Evolutionary conservation across 2,113 vertebrate genomes (phyloP).

Genomic region (Heterotilapia buettikoferi): DNA sequence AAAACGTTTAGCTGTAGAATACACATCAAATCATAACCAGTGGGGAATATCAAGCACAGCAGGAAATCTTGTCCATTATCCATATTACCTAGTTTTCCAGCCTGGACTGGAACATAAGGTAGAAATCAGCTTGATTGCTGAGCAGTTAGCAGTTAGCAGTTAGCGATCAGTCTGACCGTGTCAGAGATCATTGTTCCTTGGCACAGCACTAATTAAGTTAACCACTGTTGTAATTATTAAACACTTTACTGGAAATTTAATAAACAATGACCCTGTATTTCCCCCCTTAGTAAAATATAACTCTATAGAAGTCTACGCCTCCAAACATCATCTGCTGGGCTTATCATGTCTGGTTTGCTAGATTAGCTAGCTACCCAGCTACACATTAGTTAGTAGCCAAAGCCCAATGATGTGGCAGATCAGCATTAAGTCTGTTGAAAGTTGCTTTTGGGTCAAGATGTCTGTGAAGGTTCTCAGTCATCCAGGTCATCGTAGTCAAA

Average conservation of each 20-base stretch:
- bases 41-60: neutral
- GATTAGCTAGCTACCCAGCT: neutral
- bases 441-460: too few species aligned
- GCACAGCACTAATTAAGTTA: neutral
- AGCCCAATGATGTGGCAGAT: neutral
- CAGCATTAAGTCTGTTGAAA: neutral
- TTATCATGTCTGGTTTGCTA: neutral
- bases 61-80: neutral
- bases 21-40: neutral
- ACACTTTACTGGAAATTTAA: neutral
- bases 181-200: neutral
- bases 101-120: neutral
- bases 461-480: too few species aligned
- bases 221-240: neutral
- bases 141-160: neutral
- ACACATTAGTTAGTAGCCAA: neutral
- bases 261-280: neutral
- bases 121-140: neutral
- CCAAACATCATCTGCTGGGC: neutral
- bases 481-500: too few species aligned
- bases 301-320: neutral
- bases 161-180: neutral
- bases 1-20: neutral
- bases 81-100: neutral
- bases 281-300: neutral